Percentiles rank a stretch among this genome's conserved stretches.
Evolutionary conservation across 2,888 invertebrate species (phyloP).

Genomic region (Agrilus biguttatus): DNA sequence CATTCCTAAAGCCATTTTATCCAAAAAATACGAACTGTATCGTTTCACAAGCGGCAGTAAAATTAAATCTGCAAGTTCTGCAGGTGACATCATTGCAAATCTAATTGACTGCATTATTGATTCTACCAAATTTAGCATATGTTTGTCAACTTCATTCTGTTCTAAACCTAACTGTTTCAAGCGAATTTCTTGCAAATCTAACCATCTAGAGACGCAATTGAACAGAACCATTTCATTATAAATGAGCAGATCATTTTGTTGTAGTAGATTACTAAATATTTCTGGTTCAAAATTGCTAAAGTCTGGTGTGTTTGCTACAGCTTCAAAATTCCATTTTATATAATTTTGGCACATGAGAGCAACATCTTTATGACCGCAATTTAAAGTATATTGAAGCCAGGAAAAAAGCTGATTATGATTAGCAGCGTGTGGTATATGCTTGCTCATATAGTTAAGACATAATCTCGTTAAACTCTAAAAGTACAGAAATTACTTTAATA

Average conservation of each 20-base stretch:
- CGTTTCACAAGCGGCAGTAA: constrained; percentile 63
- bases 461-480: constrained; percentile 63
- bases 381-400: constrained; percentile 83
- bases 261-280: constrained; percentile 57
- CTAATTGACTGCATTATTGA: constrained; percentile 62
- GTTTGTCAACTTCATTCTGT: constrained; percentile 38
- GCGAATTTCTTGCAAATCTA: constrained; percentile 52
- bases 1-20: constrained; percentile 80
- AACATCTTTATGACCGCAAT: constrained; percentile 62
- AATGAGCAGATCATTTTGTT: constrained; percentile 77
- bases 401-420: constrained; percentile 68
- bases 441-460: constrained; percentile 77
- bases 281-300: constrained; percentile 73
- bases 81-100: constrained; percentile 91
- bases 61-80: constrained; percentile 70
- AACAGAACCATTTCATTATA: constrained; percentile 80
- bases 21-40: constrained; percentile 76
- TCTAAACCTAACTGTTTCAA: constrained; percentile 34
- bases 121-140: constrained; percentile 54
- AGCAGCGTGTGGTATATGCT: constrained; percentile 74
- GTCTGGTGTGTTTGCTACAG: constrained; percentile 63
- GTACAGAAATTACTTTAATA: background rate
- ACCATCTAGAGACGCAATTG: constrained; percentile 65
- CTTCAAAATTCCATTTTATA: constrained; percentile 82
- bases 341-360: constrained; percentile 66